Evolutionary conservation across 1,140 invertebrate genomes (phyloP).

Genomic region (Drosophila burlai): DNA sequence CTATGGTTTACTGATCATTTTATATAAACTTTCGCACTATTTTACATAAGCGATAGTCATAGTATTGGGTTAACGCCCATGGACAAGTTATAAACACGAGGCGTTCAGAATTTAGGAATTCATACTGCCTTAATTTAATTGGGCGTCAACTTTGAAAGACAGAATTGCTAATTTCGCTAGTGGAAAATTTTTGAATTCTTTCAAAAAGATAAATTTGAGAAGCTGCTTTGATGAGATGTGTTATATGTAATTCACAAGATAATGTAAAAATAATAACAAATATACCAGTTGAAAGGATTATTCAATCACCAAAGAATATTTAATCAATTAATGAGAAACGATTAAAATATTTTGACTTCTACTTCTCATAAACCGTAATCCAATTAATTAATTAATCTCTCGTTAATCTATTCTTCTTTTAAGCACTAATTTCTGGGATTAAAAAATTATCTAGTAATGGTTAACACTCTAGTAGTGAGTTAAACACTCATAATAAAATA

Average conservation of each 20-base stretch:
- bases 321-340: no score
- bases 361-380: no score
- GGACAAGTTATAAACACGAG: constrained; percentile 17
- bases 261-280: no score
- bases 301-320: background rate
- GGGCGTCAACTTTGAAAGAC: background rate
- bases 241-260: background rate
- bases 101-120: constrained; percentile 70
- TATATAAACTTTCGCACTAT: background rate
- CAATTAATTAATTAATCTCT: no score
- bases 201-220: background rate
- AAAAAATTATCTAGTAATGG: no score
- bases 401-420: no score
- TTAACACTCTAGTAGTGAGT: no score
- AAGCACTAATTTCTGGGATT: no score
- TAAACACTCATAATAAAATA: no score
- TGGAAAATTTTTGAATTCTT: background rate
- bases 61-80: constrained; percentile 32
- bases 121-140: constrained; percentile 42
- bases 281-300: background rate
- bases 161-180: background rate
- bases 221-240: background rate
- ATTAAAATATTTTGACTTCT: no score
- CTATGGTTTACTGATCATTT: background rate
- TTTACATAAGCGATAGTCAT: constrained; percentile 50